Percentiles rank a stretch among this genome's conserved stretches.
phyloP scores from a whole-genome alignment of 2,888 invertebrate genomes.

The Lasius fuliginosus region DNA sequence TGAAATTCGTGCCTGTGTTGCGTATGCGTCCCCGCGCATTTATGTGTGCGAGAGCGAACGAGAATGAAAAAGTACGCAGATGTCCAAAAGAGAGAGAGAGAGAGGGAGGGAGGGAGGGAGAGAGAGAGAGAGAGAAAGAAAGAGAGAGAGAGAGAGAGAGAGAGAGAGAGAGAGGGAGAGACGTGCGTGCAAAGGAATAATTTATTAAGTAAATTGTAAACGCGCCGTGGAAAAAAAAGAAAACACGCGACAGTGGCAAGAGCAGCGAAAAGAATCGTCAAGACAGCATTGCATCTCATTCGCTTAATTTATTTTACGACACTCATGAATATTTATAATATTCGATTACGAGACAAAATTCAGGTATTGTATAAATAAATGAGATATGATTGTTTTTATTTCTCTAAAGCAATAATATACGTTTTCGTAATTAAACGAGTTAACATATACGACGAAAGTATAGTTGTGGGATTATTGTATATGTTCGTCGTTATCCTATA shows the following conservation, averaged over 20 bases:
- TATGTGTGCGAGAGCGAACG: slow-evolving; percentile 24
- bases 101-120: slow-evolving; percentile 56
- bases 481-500: neutral
- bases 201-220: slow-evolving; percentile 55
- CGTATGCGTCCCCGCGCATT: slow-evolving; percentile 10
- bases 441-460: neutral
- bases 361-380: neutral
- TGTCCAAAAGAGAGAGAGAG: neutral
- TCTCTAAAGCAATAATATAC: slow-evolving; percentile 13
- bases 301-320: slow-evolving; percentile 15
- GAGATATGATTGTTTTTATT: slow-evolving; percentile 16
- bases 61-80: neutral
- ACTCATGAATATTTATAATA: slow-evolving; percentile 1
- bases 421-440: slow-evolving; percentile 2
- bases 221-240: slow-evolving; percentile 12
- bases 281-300: slow-evolving; percentile 14
- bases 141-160: slow-evolving; percentile 47
- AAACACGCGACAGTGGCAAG: slow-evolving; percentile 46
- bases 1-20: slow-evolving; percentile 13
- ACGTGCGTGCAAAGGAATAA: slow-evolving; percentile 53
- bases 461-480: slow-evolving; percentile 13
- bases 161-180: slow-evolving; percentile 30
- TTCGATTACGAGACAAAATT: neutral
- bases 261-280: slow-evolving; percentile 24
- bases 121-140: too few species aligned